These are phyloP conservation scores for Patella pellucida DNA, from an alignment of 2,888 invertebrate genomes.

Conservation along the genomic window DNA sequence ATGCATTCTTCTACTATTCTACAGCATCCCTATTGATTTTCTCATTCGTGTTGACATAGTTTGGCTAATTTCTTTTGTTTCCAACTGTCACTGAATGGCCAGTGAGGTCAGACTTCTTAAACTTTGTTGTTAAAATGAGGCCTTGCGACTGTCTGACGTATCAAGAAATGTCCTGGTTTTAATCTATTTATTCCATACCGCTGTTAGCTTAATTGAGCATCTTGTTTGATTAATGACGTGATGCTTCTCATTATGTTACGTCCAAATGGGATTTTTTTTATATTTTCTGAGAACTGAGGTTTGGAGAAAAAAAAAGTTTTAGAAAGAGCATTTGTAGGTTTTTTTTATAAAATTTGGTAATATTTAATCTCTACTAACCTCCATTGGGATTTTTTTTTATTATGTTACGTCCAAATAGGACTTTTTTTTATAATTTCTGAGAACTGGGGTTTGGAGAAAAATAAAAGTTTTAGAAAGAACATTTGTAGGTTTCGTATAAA, in stretches of 20 bases:
- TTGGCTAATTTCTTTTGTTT: constrained; percentile 12
- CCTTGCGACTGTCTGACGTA: background rate
- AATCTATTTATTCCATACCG: constrained; percentile 9
- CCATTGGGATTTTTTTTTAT: too few species aligned
- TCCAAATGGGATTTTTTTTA: background rate
- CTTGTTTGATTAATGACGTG: constrained; percentile 1
- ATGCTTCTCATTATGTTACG: background rate
- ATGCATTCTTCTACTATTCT: constrained; percentile 6
- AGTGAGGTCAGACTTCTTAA: constrained; percentile 4
- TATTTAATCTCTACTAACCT: too few species aligned
- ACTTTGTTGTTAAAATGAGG: background rate
- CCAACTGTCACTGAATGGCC: constrained; percentile 5
- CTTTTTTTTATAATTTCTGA: too few species aligned
- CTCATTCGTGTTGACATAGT: constrained; percentile 1
- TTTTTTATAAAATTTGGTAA: too few species aligned
- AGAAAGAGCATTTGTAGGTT: too few species aligned
- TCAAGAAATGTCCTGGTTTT: background rate
- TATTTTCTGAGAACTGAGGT: too few species aligned
- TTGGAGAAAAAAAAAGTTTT: too few species aligned
- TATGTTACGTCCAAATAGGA: too few species aligned
- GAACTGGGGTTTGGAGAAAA: too few species aligned
- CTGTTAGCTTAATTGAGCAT: constrained; percentile 10
- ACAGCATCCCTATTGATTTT: background rate
- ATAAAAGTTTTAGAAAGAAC: too few species aligned
- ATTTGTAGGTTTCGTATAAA: too few species aligned